Evolutionary conservation across 1,140 invertebrate species (phyloP), one percentile per base, ranked within the genome.

Genomic region (Stegodyphus dumicola): DNA sequence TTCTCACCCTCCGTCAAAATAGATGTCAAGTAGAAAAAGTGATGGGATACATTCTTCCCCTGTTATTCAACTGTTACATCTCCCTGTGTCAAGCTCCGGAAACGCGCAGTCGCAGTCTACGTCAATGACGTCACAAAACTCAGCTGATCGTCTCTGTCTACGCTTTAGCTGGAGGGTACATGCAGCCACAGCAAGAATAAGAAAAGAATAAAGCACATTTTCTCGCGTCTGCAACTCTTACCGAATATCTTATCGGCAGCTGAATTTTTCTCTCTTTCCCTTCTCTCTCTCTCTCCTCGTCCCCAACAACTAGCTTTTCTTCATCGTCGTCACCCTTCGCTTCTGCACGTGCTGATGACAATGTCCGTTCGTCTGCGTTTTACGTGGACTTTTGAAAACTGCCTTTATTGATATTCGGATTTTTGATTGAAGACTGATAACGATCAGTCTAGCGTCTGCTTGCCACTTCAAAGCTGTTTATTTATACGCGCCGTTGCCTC

Each of bases 101-200:
- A 60, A 11, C 56, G 9, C 77, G 65, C 77, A 69, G n/a, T 64
- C 77, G 65, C 66, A 49, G 7, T n/a, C 11, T 13, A 6, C 18
- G 15, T 48, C 13, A 17, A n/a, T 78, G 64, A 78, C 77, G 77
- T 78, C 77, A 78, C 18, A 6, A 65, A 6, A 66, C 77, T 78
- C 77, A 78, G 77, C 77, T 78, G 77, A 78, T 78, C 66, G 49
- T 54, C 51, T 49, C 49, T 67, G 60, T 77, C 76, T 77, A 77
- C 76, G 66, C 66, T 77, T 77, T 77, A 54, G 77, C 77, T 65
- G 60, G 33, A 65, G 77, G 77, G 54, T 49, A 49, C 49, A 56
- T 10, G 67, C 49, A 65, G 60, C 48, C 49, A 54, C 53, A 54
- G 49, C n/a, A n/a, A 49, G 65, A 77, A 77, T 5, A 1, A 33